These are phyloP conservation scores for Eugnorisma glareosa DNA, from an alignment of 2,888 invertebrate species.

Conservation along the genomic window DNA sequence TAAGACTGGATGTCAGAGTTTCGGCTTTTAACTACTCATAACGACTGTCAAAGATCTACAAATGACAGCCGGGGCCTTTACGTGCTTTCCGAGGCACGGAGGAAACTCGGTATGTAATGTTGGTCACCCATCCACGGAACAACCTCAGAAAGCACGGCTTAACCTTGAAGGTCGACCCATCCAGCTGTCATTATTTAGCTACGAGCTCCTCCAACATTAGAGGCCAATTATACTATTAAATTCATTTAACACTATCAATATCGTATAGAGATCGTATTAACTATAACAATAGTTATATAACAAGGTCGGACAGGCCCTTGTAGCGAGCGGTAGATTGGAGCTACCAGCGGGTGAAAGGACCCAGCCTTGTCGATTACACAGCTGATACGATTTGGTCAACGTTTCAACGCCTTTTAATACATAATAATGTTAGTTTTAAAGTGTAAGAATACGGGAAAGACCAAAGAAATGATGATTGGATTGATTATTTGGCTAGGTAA, in stretches of 20 bases:
- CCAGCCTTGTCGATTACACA: conserved; percentile 37
- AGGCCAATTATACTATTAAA: neutral
- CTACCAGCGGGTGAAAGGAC: conserved; percentile 50
- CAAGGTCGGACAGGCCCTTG: conserved; percentile 50
- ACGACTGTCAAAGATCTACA: neutral
- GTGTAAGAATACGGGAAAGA: neutral
- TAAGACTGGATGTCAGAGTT: neutral
- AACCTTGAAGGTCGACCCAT: neutral
- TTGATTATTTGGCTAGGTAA: neutral
- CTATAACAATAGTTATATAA: conserved; percentile 42
- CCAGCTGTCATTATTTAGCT: neutral
- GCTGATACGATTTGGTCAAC: conserved; percentile 52
- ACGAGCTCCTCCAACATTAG: neutral
- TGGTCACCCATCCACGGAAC: neutral
- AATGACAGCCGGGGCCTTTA: neutral
- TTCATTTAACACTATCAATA: neutral
- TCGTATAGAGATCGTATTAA: conserved; percentile 7
- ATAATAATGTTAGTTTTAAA: neutral
- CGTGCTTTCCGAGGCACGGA: neutral
- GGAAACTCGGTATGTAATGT: neutral
- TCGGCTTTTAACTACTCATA: neutral
- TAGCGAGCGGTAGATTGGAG: conserved; percentile 10
- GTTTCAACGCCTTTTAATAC: conserved; percentile 26
- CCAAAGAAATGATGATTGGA: neutral
- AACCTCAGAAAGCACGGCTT: neutral